phyloP scores from a whole-genome alignment of 2,888 invertebrate species.

The Pemphredon lugubris region DNA sequence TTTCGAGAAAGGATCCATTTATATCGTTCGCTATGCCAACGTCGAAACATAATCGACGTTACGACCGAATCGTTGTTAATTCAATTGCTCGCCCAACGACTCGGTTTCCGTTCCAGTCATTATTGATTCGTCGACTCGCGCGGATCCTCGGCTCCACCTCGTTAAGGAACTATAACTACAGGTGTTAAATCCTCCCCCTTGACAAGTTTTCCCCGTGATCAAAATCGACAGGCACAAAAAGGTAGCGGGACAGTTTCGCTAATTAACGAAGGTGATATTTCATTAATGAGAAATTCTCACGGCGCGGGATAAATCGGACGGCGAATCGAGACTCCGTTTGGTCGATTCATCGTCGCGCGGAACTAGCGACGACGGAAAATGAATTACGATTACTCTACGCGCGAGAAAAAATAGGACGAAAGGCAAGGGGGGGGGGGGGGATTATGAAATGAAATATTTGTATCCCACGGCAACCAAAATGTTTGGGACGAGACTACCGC shows the following conservation, averaged over 20 bases:
- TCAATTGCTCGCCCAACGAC: conserved; percentile 32
- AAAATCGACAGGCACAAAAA: conserved; percentile 1
- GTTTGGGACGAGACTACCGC: too few species aligned
- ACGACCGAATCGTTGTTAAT: conserved; percentile 26
- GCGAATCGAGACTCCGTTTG: conserved; percentile 51
- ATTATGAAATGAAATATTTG: conserved; percentile 36
- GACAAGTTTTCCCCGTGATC: neutral
- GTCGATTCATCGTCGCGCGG: conserved; percentile 46
- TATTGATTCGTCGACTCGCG: conserved; percentile 40
- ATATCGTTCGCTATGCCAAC: too few species aligned
- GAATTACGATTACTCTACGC: conserved; percentile 45
- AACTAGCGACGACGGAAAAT: conserved; percentile 42
- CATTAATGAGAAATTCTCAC: conserved; percentile 37
- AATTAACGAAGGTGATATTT: conserved; percentile 34
- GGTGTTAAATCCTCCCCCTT: neutral
- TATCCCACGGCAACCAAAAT: conserved; percentile 15
- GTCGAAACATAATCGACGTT: conserved; percentile 28
- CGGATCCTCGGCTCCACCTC: conserved; percentile 26
- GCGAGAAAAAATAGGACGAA: conserved; percentile 14
- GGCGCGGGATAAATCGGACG: conserved; percentile 21
- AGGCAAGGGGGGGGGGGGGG: too few species aligned
- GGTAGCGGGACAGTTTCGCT: conserved; percentile 16
- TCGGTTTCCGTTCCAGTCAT: conserved; percentile 32
- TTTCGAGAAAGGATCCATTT: too few species aligned
- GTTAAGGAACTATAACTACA: conserved; percentile 2